These are phyloP conservation scores for Ceratina australensis DNA, from an alignment of 1,140 invertebrate species.

Conservation along the genomic window DNA sequence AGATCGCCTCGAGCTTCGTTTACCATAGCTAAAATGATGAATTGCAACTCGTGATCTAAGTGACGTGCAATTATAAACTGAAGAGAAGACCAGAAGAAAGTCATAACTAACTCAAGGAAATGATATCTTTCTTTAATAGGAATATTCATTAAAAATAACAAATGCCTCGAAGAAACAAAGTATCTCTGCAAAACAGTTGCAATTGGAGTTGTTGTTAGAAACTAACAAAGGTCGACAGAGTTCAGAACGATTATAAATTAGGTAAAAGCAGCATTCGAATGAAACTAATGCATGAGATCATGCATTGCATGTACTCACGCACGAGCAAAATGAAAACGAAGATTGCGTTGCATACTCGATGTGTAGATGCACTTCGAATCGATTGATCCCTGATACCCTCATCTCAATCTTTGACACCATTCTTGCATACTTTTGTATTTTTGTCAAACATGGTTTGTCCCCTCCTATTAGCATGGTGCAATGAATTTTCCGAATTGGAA, in stretches of 20 bases:
- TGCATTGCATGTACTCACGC: not conserved
- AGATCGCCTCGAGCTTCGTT: slow-evolving; percentile 12
- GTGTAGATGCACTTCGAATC: not conserved
- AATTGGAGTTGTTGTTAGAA: not conserved
- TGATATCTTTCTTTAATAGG: too few relatives aligned
- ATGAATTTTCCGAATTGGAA: not conserved
- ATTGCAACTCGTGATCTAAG: slow-evolving; percentile 7
- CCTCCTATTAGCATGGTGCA: not conserved
- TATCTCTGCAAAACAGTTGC: not conserved
- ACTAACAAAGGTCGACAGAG: not conserved
- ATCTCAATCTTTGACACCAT: slow-evolving; percentile 1
- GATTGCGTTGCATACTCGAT: not conserved
- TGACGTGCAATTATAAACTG: not conserved
- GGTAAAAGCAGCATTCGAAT: not conserved
- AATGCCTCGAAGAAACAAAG: not conserved
- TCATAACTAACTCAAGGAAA: too few relatives aligned
- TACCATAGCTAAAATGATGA: slow-evolving; percentile 18
- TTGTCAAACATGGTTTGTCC: not conserved
- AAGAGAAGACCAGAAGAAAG: not conserved
- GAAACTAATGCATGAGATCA: not conserved
- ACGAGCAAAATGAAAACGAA: not conserved
- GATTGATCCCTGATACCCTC: not conserved
- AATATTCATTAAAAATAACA: too few relatives aligned
- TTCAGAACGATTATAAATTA: not conserved
- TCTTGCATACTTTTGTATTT: too few relatives aligned